phyloP scores from a whole-genome alignment of 2,797 vertebrate genomes.

The Hippoglossus hippoglossus region DNA sequence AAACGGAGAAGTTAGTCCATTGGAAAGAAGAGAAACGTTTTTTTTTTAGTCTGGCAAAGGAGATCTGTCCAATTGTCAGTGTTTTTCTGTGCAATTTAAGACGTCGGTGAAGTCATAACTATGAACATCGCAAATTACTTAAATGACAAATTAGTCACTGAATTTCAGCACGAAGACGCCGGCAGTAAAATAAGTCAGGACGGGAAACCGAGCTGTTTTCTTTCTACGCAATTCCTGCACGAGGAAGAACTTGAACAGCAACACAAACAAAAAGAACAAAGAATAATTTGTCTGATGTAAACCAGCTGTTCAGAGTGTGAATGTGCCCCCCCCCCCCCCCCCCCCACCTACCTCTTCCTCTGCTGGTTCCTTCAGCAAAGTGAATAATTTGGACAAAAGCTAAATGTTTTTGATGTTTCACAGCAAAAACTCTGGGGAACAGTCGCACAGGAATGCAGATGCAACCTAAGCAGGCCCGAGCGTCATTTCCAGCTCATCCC shows the following conservation, averaged over 20 bases:
- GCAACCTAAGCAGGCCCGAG: no score
- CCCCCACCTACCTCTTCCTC: not conserved
- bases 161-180: constrained; percentile 12
- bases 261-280: constrained; percentile 63
- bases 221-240: no score
- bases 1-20: constrained; percentile 9
- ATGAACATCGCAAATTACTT: constrained; percentile 38
- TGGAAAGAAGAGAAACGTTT: no score
- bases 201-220: no score
- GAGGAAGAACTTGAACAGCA: not conserved
- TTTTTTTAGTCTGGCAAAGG: no score
- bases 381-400: constrained; percentile 22
- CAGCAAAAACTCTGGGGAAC: not conserved
- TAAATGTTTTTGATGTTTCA: constrained; percentile 18
- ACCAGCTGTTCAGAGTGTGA: constrained; percentile 65
- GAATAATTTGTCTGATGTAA: constrained; percentile 66
- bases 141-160: no score
- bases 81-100: no score
- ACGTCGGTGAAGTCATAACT: not conserved
- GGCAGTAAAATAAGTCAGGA: no score
- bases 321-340: not conserved
- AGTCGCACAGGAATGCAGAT: no score
- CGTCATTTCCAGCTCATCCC: no score
- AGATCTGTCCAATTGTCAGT: no score
- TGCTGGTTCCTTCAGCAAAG: constrained; percentile 6